These are phyloP conservation scores for Theonella swinhoei DNA, from an alignment of 37 sponge, comb jelly and placozoan species.

Conservation along the genomic window DNA sequence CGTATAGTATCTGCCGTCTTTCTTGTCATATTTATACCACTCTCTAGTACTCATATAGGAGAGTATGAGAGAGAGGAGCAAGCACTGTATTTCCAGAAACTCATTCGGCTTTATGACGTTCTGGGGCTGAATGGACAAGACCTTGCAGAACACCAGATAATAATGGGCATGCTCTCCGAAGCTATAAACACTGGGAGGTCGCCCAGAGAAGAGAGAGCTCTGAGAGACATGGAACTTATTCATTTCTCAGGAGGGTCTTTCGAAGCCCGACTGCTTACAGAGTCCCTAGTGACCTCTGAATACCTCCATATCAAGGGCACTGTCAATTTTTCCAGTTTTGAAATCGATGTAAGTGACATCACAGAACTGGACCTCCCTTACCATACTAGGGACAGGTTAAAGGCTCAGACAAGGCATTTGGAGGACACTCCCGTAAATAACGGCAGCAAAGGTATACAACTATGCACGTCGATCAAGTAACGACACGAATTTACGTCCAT, in stretches of 20 bases:
- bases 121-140: background rate
- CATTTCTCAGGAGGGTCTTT: background rate
- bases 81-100: background rate
- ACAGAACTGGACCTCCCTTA: background rate
- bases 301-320: background rate
- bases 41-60: background rate
- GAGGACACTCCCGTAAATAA: conserved; percentile 15
- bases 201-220: background rate
- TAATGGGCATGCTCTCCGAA: background rate
- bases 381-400: background rate
- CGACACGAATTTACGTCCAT: no score
- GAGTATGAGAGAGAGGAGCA: background rate
- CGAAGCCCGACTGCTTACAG: background rate
- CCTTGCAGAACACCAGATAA: background rate
- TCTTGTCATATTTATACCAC: background rate
- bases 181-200: background rate
- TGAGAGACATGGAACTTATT: background rate
- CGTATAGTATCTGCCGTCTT: background rate
- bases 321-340: background rate
- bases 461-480: no score
- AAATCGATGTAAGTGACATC: background rate
- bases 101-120: background rate
- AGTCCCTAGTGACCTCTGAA: background rate
- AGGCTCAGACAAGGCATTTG: background rate
- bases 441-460: conserved; percentile 46